Conservation (phyloP, 2,797 vertebrate genomes). For the Sebastes variabilis region DNA sequence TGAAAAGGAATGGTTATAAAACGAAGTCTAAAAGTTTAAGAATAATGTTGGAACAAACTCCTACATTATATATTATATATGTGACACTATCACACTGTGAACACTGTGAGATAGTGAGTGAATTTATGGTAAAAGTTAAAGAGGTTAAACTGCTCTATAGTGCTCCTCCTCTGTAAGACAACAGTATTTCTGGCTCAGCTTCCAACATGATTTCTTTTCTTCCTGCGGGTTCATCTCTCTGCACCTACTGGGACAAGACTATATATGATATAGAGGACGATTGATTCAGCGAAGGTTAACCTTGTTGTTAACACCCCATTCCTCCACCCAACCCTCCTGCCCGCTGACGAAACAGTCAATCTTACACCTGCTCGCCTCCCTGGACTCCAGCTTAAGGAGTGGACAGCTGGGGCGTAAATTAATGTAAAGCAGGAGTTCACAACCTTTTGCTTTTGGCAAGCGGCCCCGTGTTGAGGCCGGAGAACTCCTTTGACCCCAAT, state of each 20-base stretch:
- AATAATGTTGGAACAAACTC: not conserved
- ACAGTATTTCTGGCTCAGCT: not conserved
- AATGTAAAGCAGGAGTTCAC: slow-evolving; percentile 22
- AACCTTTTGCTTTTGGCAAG: slow-evolving; percentile 14
- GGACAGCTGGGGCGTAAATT: slow-evolving; percentile 24
- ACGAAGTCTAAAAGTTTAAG: not conserved
- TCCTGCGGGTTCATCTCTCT: slow-evolving; percentile 7
- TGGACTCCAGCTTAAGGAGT: not conserved
- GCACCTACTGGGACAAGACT: slow-evolving; percentile 24
- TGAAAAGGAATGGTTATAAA: not conserved
- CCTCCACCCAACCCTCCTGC: slow-evolving; percentile 6
- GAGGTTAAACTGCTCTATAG: slow-evolving; percentile 8
- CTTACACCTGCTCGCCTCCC: slow-evolving; percentile 27
- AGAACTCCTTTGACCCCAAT: slow-evolving; percentile 34
- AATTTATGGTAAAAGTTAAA: not conserved
- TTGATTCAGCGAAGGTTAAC: slow-evolving; percentile 47
- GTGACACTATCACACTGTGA: not conserved
- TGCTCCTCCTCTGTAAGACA: not conserved
- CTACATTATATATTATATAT: not conserved
- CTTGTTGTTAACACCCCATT: slow-evolving; percentile 48
- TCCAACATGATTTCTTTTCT: slow-evolving; percentile 11
- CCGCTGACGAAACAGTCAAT: slow-evolving; percentile 20
- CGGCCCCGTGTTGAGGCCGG: not conserved
- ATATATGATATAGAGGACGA: slow-evolving; percentile 19
- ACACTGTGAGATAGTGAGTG: not conserved